These are phyloP conservation scores for Sylvia borin DNA, from an alignment of 2,797 vertebrate species.

Conservation along the genomic window DNA sequence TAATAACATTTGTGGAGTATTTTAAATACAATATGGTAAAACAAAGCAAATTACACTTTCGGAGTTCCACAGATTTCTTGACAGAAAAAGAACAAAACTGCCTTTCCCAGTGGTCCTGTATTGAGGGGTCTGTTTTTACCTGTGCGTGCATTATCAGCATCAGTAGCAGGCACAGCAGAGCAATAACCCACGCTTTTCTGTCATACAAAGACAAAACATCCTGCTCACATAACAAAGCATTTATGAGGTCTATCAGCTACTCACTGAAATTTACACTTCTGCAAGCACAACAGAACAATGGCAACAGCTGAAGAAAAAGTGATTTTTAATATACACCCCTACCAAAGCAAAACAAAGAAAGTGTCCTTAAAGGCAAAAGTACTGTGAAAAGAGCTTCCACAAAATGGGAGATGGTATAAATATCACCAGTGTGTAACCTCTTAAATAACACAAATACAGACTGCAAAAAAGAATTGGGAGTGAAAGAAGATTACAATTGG, in stretches of 20 bases:
- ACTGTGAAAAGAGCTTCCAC: background rate
- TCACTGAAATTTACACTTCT: background rate
- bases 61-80: conserved; percentile 26
- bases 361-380: background rate
- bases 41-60: conserved; percentile 18
- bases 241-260: background rate
- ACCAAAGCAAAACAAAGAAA: background rate
- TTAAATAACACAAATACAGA: background rate
- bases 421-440: background rate
- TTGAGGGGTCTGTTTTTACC: background rate
- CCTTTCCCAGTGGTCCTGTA: conserved; percentile 17
- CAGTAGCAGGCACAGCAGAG: background rate
- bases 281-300: background rate
- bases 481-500: background rate
- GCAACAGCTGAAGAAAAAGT: background rate
- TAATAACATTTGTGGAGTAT: conserved; percentile 39
- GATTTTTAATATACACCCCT: background rate
- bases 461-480: background rate
- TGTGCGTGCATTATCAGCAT: background rate
- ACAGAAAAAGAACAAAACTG: background rate
- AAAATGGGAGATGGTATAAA: background rate
- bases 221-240: background rate
- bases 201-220: background rate
- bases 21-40: conserved; percentile 55
- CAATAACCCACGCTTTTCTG: background rate